Percentiles rank a stretch among this genome's conserved stretches.
Conservation (phyloP, 2,113 vertebrate genomes). For the Helogale parvula region DNA sequence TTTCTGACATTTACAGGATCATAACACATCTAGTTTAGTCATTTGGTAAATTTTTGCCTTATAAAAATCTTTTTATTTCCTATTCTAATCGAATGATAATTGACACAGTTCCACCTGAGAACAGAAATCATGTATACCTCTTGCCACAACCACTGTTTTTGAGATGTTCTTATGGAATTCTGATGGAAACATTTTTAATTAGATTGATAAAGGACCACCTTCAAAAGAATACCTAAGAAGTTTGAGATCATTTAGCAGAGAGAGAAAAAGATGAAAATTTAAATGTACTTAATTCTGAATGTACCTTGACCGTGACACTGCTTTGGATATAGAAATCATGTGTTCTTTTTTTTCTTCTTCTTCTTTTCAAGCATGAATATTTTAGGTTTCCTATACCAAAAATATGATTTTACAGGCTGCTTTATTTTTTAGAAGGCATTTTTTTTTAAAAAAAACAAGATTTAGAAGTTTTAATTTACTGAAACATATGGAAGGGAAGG, state of each 20-base stretch:
- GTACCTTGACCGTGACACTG: neutral
- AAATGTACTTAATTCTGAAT: neutral
- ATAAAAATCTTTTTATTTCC: neutral
- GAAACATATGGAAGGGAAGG: conserved; percentile 60
- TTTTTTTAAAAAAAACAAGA: conserved; percentile 30
- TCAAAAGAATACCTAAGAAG: neutral
- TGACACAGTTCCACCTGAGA: neutral
- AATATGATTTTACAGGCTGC: conserved; percentile 1
- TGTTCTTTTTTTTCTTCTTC: neutral
- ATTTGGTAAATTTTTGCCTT: neutral
- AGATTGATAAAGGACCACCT: conserved; percentile 19
- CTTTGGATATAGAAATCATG: neutral
- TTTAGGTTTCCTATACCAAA: conserved; percentile 54
- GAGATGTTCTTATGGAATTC: neutral
- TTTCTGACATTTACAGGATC: neutral
- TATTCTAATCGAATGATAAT: neutral
- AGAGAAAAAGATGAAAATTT: neutral
- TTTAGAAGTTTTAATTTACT: conserved; percentile 64
- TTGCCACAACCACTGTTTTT: neutral
- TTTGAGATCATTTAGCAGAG: neutral
- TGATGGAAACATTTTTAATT: conserved; percentile 31
- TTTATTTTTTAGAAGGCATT: conserved; percentile 42
- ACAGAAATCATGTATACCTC: neutral
- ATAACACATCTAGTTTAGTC: neutral
- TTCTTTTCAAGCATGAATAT: conserved; percentile 11